Evolutionary conservation across 2,113 vertebrate species (phyloP).

Genomic region (Mirza zaza): DNA sequence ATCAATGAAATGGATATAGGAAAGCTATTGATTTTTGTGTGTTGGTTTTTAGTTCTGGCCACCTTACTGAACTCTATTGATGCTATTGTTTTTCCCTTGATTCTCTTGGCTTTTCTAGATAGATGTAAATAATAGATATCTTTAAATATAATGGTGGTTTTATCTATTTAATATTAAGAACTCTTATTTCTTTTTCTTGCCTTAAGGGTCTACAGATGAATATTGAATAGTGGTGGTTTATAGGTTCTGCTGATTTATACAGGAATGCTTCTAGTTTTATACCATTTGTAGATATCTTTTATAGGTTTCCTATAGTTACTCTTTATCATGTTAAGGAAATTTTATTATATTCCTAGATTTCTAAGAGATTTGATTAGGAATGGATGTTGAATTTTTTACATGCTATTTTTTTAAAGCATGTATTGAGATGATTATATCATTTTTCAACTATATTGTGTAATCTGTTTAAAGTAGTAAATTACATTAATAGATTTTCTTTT

Average conservation of each 20-base stretch:
- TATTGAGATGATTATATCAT: neutral
- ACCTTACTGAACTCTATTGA: neutral
- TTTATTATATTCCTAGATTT: conserved; percentile 30
- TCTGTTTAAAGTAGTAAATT: neutral
- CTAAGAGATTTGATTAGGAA: neutral
- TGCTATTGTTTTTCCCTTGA: neutral
- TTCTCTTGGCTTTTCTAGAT: conserved; percentile 8
- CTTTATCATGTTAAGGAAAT: neutral
- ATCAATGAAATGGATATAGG: neutral
- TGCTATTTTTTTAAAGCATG: neutral
- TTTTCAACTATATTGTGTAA: conserved; percentile 11
- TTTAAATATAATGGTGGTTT: neutral
- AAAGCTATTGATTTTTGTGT: neutral
- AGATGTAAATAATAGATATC: neutral
- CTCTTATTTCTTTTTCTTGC: neutral
- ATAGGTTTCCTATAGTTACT: neutral
- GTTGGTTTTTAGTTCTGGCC: neutral
- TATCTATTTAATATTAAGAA: neutral
- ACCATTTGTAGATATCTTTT: neutral
- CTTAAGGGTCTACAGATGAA: neutral
- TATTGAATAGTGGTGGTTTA: neutral
- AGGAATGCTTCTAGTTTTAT: neutral
- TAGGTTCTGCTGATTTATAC: neutral
- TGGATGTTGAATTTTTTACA: neutral
- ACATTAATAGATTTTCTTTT: neutral